Base-by-base conservation (phyloP, 2,113 vertebrate species). In the Cinclus cinclus region DNA sequence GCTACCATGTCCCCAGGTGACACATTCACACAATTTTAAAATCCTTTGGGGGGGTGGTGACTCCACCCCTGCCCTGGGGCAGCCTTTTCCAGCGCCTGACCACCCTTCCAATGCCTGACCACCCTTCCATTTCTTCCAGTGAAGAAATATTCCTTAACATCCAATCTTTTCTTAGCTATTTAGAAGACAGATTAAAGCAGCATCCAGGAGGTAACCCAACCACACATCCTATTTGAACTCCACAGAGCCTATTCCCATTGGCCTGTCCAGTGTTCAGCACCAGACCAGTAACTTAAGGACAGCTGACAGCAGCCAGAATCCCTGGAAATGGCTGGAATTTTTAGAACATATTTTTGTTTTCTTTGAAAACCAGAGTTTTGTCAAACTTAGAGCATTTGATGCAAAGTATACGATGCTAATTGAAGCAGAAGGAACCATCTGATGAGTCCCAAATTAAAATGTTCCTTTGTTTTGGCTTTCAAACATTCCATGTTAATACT, bases 371-470 rank as follows among this genome's bases (percentile, higher is more conserved):
- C 4, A 4, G 69, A 91, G 86, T 75, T 93, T 67, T 67, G 28
- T 78, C 28, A 60, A 93, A 94, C 49, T 83, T 62, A 20, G 7
- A 76, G 55, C 60, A 56, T 56, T 74, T 60, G 68, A 71, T 83
- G 49, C 68, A 60, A 67, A 90, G 71, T 81, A 60, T 21, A 6
- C 68, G 60, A 60, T 90, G 83, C 65, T 85, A 74, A 93, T 89
- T 71, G 79, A 95, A 93, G 88, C 88, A 92, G 93, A 94, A 95
- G 73, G 74, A 94, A 95, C 79, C 69, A 90, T 93, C 83, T 90
- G 64, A 95, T 64, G 52, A 78, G 88, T 11, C 80, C 60, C 69
- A 89, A 96, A 96, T 96, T 88, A 95, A 96, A 95, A 94, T 68
- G 92, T 93, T 82, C 93, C 76, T 92, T 93, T 93, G 56, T 90